Evolutionary conservation across 2,113 vertebrate species (phyloP).

Genomic region (Puffinus mauretanicus): DNA sequence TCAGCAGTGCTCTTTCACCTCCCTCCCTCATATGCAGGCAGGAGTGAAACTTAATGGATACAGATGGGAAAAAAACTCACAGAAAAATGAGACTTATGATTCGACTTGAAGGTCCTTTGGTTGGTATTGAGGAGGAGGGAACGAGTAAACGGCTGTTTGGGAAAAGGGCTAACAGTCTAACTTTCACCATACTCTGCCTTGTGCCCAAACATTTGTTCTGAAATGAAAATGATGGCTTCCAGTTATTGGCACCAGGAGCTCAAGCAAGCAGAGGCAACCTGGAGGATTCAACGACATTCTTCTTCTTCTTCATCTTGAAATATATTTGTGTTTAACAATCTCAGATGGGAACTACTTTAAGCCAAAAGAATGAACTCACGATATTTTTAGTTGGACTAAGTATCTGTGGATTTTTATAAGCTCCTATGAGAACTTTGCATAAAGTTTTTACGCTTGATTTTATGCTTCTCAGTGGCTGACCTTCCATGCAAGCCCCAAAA

Average conservation of each 20-base stretch:
- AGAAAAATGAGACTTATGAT: background rate
- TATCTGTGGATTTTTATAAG: background rate
- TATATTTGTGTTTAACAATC: background rate
- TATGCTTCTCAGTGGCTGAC: background rate
- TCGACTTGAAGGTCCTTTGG: background rate
- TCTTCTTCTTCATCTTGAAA: background rate
- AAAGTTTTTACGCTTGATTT: conserved; percentile 1
- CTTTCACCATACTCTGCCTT: background rate
- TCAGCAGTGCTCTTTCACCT: conserved; percentile 26
- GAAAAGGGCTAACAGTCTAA: background rate
- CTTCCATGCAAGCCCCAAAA: background rate
- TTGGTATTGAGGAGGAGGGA: background rate
- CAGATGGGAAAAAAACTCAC: background rate
- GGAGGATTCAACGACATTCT: background rate
- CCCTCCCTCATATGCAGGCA: background rate
- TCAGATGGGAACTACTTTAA: background rate
- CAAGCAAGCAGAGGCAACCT: background rate
- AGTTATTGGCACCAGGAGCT: background rate
- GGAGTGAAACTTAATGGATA: conserved; percentile 27
- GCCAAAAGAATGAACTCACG: background rate
- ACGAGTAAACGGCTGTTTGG: background rate
- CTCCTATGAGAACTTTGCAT: background rate
- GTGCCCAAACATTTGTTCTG: background rate
- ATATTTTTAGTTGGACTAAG: background rate
- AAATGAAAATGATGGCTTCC: background rate